Evolutionary conservation across 2,797 vertebrate species (phyloP), one percentile per base, ranked within the genome.

Genomic region (Bradypus variegatus): DNA sequence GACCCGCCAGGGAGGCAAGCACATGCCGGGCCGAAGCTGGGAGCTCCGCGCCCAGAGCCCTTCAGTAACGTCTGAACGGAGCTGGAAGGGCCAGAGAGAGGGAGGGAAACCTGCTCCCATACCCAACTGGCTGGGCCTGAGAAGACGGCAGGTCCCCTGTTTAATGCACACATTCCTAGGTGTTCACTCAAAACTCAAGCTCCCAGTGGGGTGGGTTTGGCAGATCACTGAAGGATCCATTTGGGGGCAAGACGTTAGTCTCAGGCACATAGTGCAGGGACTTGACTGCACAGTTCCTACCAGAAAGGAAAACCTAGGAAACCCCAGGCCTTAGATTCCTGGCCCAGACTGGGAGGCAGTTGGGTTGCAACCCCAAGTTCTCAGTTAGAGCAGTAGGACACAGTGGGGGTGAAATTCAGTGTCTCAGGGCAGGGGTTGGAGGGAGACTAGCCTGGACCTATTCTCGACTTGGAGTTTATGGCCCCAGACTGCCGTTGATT

Each of bases 401-500:
- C 85, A 58, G 81, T 89, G 41, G 95, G 94, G 93, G 72, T 94
- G 95, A 86, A 25, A 97, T 96, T 92, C 96, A 97, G 95, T 92
- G 15, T 96, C 95, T 92, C 78, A 8, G 88, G 64, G 67, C 86
- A 69, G 91, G 80, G 16, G 6, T 1, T 96, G 90, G 94, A 87
- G 83, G 95, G 75, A 92, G 81, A 78, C 86, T 90, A 91, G 93
- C 86, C 91, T 93, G 72, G 92, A 75, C 36, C 96, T 93, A 91
- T 94, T 95, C 95, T 96, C 55, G 36, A 92, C 69, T 15, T 80
- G 91, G 95, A 92, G 76, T 97, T 98, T 98, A 97, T 97, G 96
- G 96, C 97, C 95, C 95, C 91, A 96, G 96, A 97, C 96, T 83
- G 97, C 96, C 97, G 95, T 96, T 97, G 96, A 97, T 97, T 97